Base-by-base conservation (phyloP, 2,797 vertebrate species). In the Sebastes jordani region DNA sequence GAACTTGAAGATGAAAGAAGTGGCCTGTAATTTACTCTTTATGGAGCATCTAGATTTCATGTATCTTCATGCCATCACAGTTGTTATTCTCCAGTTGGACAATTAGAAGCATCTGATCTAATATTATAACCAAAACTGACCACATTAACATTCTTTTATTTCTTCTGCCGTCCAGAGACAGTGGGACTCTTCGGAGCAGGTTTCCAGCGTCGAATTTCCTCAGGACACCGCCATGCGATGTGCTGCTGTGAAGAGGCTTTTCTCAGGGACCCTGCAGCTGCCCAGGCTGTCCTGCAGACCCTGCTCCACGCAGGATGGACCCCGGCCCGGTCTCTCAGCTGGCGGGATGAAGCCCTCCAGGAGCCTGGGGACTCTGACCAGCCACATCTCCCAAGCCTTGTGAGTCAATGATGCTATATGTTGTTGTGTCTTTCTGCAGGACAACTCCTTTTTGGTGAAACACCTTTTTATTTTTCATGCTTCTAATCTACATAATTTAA, bases 231-330 rank as follows among this genome's bases (percentile, higher is more conserved):
- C 49, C 6, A 14, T 80, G 81, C 67, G 36, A 63, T 91, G 88
- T 27, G 86, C 92, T 27, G 86, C 92, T 16, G 92, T 96, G 60
- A 92, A 90, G 77, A 95, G 96, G 56, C 87, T 94, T 3, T 96
- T 95, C 89, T 97, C 96, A 0, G 97, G 97, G 20, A 93, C 88
- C 9, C 95, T 95, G 5, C 68, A 96, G 81, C 94, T 97, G 34
- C 96, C 97, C 0, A 92, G 90, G 0, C 86, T 97, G 34, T 95
- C 91, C 3, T 93, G 91, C 83, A 92, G 93, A 70, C 91, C 16
- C 42, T 18, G 82, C 1, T 56, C 81, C 2, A 5, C 5, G 0
- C 81, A 88, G 49, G 83, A 83, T 30, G 85, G 87, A 2, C 29
- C 34, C 23, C 42, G 14, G 1, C 1, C 85, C 4, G 46, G 30